Evolutionary conservation across 2,888 invertebrate genomes (phyloP).

Genomic region (Allacma fusca): DNA sequence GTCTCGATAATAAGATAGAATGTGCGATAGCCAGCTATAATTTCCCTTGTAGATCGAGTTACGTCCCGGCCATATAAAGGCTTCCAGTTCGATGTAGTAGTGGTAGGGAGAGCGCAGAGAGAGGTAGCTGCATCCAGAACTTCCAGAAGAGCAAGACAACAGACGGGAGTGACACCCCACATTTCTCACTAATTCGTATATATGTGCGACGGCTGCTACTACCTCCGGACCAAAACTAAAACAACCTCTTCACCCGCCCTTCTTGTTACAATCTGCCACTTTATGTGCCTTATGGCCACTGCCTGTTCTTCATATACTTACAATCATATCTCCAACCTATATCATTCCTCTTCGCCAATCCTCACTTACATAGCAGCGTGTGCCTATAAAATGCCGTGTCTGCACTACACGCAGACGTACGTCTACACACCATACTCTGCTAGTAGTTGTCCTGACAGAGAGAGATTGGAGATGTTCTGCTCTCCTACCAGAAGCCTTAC

Average conservation of each 20-base stretch:
- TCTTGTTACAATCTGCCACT: conserved; percentile 7
- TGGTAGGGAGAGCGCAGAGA: neutral
- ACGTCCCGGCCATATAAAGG: neutral
- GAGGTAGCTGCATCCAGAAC: neutral
- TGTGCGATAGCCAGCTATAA: conserved; percentile 11
- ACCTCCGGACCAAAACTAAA: conserved; percentile 14
- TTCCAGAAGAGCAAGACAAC: conserved; percentile 19
- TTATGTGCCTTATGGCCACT: neutral
- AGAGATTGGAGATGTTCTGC: neutral
- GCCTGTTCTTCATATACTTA: neutral
- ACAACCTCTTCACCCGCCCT: neutral
- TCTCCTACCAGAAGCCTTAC: neutral
- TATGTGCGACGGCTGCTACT: conserved; percentile 32
- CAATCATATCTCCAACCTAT: too few species aligned
- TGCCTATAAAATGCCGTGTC: too few species aligned
- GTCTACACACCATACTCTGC: too few species aligned
- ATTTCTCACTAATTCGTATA: conserved; percentile 44
- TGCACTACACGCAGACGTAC: too few species aligned
- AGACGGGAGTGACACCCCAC: conserved; percentile 32
- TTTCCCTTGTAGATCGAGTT: conserved; percentile 1
- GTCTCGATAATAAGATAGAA: conserved; percentile 26
- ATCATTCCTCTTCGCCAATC: too few species aligned
- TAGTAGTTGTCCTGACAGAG: too few species aligned
- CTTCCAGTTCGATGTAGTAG: neutral
- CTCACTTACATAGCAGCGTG: too few species aligned